These are phyloP conservation scores for Petrolisthes cinctipes DNA, from an alignment of 2,888 invertebrate genomes.

Conservation along the genomic window DNA sequence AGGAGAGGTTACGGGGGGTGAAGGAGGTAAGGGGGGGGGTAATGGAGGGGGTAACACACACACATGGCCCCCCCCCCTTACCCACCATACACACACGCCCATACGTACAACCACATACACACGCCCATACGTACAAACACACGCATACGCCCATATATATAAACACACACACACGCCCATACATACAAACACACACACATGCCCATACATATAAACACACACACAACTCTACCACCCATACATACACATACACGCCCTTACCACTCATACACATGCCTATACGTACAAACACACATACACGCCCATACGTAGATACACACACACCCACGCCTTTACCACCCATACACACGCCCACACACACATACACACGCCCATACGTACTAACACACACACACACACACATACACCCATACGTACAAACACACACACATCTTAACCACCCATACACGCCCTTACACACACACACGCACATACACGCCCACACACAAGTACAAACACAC, in stretches of 20 bases:
- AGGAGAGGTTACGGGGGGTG: no score
- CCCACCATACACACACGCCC: neutral
- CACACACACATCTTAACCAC: neutral
- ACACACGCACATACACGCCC: no score
- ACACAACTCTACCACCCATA: neutral
- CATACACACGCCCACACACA: neutral
- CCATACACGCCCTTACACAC: no score
- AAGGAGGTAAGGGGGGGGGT: no score
- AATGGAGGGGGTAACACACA: neutral
- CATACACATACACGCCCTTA: neutral
- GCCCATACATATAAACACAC: conserved; percentile 1
- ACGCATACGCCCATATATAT: neutral
- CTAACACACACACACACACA: no score
- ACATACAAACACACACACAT: neutral
- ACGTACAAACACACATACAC: neutral
- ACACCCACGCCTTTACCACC: neutral
- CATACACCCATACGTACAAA: neutral
- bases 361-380: no score
- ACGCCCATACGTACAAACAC: neutral
- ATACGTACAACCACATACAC: neutral
- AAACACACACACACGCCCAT: neutral
- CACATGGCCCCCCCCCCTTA: neutral
- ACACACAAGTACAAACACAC: neutral
- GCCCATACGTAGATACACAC: no score
- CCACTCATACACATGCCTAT: neutral